phyloP scores from a whole-genome alignment of 1,140 invertebrate genomes.

The Charaxes varanes region DNA sequence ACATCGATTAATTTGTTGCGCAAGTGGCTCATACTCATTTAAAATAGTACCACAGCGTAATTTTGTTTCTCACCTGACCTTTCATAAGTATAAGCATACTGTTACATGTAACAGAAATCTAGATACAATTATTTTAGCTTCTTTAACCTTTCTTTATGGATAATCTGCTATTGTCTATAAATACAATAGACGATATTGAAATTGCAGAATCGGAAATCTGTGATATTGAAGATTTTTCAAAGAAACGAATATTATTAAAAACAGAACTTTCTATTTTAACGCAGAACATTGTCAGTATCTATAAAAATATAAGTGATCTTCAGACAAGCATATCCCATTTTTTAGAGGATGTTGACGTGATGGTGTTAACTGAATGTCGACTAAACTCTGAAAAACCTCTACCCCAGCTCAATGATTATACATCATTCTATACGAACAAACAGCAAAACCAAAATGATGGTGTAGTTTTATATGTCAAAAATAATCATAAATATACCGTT shows the following conservation, averaged over 20 bases:
- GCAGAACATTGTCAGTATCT: background rate
- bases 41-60: too few species aligned
- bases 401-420: background rate
- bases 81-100: too few species aligned
- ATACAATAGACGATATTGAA: background rate
- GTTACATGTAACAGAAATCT: too few species aligned
- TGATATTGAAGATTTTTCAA: background rate
- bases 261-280: background rate
- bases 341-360: background rate
- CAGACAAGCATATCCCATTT: background rate
- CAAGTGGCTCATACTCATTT: too few species aligned
- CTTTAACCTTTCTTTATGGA: too few species aligned
- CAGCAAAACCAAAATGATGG: constrained; percentile 16
- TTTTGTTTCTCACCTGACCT: too few species aligned
- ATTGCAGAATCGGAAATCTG: background rate
- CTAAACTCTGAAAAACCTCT: background rate
- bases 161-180: too few species aligned
- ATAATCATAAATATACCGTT: background rate
- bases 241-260: background rate
- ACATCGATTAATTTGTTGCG: too few species aligned
- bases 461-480: constrained; percentile 11
- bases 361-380: background rate
- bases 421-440: too few species aligned
- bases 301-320: background rate
- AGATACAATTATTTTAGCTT: too few species aligned